Conservation (phyloP, 2,113 vertebrate genomes). For the Oreocharis arfaki region DNA sequence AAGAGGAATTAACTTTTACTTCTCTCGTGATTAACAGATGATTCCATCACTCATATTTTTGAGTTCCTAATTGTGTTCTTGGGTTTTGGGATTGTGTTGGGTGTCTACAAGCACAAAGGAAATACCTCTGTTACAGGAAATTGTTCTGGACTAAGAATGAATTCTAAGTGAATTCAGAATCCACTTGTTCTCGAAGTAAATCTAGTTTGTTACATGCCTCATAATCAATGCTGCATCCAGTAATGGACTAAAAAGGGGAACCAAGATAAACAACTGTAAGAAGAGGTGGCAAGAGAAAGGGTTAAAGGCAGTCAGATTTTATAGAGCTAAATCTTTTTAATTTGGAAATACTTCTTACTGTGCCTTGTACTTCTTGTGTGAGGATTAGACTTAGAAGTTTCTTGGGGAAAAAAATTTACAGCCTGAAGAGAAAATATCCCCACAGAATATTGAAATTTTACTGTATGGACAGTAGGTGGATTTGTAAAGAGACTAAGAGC, state of each 20-base stretch:
- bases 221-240: not conserved
- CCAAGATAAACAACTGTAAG: not conserved
- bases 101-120: not conserved
- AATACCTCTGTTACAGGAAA: not conserved
- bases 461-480: constrained; percentile 36
- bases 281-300: not conserved
- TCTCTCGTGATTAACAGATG: not conserved
- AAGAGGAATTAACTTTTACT: not conserved
- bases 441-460: constrained; percentile 32
- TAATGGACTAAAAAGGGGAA: not conserved
- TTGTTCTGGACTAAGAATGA: not conserved
- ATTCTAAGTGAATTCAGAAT: not conserved
- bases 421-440: not conserved
- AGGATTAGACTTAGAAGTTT: not conserved
- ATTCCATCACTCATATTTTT: not conserved
- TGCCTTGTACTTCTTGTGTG: not conserved
- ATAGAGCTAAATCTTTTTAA: not conserved
- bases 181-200: not conserved
- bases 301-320: not conserved
- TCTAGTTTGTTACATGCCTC: not conserved
- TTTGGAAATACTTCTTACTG: not conserved
- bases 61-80: not conserved
- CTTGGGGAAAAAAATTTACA: not conserved
- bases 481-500: constrained; percentile 58
- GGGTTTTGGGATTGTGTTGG: not conserved